Evolutionary conservation across 2,797 vertebrate species (phyloP).

Genomic region (Chloroceryle inda): DNA sequence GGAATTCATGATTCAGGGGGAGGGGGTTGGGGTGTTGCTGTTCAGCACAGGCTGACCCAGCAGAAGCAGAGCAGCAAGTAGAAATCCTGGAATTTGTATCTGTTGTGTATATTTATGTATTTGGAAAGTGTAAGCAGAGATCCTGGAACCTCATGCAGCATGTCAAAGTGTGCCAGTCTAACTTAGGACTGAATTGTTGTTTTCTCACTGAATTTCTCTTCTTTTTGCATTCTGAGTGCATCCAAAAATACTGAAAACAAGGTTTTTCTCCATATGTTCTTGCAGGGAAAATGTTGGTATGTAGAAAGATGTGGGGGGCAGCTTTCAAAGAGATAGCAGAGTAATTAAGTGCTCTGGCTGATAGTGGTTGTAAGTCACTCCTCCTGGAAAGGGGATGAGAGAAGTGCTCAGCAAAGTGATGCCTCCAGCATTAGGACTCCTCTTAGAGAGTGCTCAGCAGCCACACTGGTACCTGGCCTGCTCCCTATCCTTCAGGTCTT

Average conservation of each 20-base stretch:
- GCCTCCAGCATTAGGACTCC: accelerated
- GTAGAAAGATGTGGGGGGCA: not conserved
- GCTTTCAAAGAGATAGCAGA: not conserved
- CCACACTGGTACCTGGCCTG: not conserved
- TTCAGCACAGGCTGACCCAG: not conserved
- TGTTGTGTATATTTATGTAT: not conserved
- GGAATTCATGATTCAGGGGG: not conserved
- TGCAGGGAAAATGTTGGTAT: not conserved
- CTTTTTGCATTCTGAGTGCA: not conserved
- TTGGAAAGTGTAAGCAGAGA: not conserved
- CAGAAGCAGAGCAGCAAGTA: not conserved
- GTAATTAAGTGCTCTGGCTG: not conserved
- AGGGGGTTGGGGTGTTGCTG: not conserved
- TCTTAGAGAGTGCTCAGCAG: not conserved
- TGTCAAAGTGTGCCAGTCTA: not conserved
- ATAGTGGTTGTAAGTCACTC: not conserved
- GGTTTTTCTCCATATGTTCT: not conserved
- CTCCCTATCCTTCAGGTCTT: not conserved
- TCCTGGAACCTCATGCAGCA: not conserved
- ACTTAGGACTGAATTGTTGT: not conserved
- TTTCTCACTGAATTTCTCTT: not conserved
- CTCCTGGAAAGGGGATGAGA: not conserved
- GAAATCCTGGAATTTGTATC: not conserved
- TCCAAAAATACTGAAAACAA: not conserved
- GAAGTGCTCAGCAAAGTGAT: not conserved